Percentiles rank a stretch among this genome's conserved stretches.
Evolutionary conservation across 2,113 vertebrate genomes (phyloP).

Genomic region (Leptobrachium leishanense): DNA sequence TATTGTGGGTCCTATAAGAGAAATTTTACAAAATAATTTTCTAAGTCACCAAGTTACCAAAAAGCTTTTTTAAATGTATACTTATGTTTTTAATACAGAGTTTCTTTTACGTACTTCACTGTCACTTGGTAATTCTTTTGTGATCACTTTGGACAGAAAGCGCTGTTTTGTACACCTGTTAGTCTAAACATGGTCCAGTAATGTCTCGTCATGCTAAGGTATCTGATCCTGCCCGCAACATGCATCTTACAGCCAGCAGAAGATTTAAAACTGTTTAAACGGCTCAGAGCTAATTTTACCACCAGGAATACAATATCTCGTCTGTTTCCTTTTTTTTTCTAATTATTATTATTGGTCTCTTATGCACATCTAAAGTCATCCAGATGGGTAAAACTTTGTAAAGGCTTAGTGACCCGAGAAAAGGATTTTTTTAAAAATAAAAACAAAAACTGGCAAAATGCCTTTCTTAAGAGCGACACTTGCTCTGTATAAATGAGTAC

Average conservation of each 20-base stretch:
- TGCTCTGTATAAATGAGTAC: no score
- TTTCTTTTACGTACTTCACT: no score
- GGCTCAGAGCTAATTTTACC: slow-evolving; percentile 38
- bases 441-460: no score
- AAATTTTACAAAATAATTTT: no score
- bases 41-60: no score
- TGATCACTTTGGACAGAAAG: no score
- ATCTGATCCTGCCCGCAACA: not conserved
- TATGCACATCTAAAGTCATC: not conserved
- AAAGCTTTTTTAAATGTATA: no score
- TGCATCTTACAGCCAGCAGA: slow-evolving; percentile 13
- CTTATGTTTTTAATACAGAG: no score
- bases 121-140: no score
- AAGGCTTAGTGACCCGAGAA: not conserved
- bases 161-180: slow-evolving; percentile 18
- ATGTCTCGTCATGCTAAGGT: slow-evolving; percentile 5
- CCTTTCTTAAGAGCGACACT: no score
- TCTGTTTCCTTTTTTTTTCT: slow-evolving; percentile 13
- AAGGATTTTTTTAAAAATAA: no score
- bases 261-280: slow-evolving; percentile 43
- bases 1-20: no score
- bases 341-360: not conserved
- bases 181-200: not conserved
- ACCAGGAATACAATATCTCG: slow-evolving; percentile 10
- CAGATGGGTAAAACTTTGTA: not conserved